Evolutionary conservation across 2,888 invertebrate species (phyloP).

Genomic region (Sphecodes monilicornis): DNA sequence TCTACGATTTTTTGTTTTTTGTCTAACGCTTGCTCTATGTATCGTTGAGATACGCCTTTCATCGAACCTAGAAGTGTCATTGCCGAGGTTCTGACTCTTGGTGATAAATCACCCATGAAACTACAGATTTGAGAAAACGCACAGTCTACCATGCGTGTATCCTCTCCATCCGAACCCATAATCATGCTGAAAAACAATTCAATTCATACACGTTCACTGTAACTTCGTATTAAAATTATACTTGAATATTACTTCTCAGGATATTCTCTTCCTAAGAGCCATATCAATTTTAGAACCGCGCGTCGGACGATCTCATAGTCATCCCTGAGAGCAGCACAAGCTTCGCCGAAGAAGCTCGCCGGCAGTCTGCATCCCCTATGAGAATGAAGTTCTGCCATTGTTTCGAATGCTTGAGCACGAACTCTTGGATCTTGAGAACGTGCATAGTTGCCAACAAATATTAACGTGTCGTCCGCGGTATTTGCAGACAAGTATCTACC

Average conservation of each 20-base stretch:
- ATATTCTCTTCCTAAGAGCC: constrained; percentile 93
- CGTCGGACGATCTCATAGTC: constrained; percentile 97
- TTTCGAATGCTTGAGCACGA: constrained; percentile 94
- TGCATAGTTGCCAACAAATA: constrained; percentile 93
- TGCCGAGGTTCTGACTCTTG: constrained; percentile 94
- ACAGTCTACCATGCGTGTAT: constrained; percentile 96
- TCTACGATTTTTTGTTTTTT: constrained; percentile 90
- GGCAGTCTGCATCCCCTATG: constrained; percentile 93
- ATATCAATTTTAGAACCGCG: constrained; percentile 93
- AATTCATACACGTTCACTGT: constrained; percentile 6
- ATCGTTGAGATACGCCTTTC: constrained; percentile 93
- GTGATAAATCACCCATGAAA: constrained; percentile 95
- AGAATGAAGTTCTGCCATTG: constrained; percentile 91
- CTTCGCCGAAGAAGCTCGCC: constrained; percentile 88
- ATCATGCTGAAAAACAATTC: constrained; percentile 87
- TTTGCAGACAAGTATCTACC: constrained; percentile 89
- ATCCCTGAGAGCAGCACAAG: constrained; percentile 92
- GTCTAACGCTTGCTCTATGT: constrained; percentile 97
- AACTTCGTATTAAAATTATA: constrained; percentile 10
- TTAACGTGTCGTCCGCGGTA: constrained; percentile 85
- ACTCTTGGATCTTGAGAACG: constrained; percentile 96
- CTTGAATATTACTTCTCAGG: constrained; percentile 90
- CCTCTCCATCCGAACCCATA: constrained; percentile 91
- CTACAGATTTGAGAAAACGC: constrained; percentile 98
- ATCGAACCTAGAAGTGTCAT: constrained; percentile 95